Evolutionary conservation across 2,888 invertebrate genomes (phyloP).

Genomic region (Drosophila nigricruria): DNA sequence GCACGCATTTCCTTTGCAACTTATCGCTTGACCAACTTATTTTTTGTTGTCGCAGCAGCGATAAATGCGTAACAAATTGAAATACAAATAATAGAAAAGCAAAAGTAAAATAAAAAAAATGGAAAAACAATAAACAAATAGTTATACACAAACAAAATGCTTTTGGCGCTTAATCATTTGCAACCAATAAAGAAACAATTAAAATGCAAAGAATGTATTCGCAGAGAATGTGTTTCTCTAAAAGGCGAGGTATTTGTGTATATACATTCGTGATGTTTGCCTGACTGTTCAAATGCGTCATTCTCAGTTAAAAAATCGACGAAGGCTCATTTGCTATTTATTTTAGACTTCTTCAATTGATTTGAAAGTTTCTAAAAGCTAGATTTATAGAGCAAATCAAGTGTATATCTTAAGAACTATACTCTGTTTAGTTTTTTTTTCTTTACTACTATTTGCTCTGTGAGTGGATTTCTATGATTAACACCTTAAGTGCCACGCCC

Average conservation of each 20-base stretch:
- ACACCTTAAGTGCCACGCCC: conserved; percentile 46
- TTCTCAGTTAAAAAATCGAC: conserved; percentile 2
- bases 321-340: background rate
- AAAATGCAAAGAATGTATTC: conserved; percentile 17
- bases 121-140: conserved; percentile 22
- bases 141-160: conserved; percentile 2
- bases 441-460: background rate
- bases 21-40: conserved; percentile 67
- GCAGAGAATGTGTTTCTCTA: background rate
- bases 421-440: background rate
- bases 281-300: conserved; percentile 4
- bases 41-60: conserved; percentile 21
- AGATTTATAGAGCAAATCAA: background rate
- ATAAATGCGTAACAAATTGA: conserved; percentile 45
- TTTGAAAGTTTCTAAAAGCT: background rate
- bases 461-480: conserved; percentile 43
- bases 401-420: background rate
- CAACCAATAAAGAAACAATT: conserved; percentile 29
- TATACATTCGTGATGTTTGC: background rate
- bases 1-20: conserved; percentile 54
- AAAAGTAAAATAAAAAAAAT: background rate
- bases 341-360: background rate
- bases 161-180: conserved; percentile 25
- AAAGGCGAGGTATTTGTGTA: conserved; percentile 12
- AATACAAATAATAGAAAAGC: conserved; percentile 9